Evolutionary conservation across 2,113 vertebrate species (phyloP).

Genomic region (Calypte anna): DNA sequence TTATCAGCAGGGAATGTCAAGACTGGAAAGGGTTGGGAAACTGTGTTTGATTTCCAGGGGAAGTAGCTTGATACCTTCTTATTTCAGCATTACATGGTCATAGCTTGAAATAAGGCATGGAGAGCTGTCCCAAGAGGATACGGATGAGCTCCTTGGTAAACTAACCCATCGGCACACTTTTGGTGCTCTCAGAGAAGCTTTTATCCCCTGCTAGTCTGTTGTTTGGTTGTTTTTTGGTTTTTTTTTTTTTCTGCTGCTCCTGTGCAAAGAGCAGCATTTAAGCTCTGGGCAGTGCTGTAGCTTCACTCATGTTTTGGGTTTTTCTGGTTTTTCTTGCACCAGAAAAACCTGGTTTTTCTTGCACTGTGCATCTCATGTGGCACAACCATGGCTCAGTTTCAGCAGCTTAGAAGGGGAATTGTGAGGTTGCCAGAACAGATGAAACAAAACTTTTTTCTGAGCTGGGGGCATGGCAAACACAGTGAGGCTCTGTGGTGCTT

Average conservation of each 20-base stretch:
- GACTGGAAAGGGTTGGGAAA: background rate
- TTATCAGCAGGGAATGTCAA: background rate
- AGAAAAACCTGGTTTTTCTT: background rate
- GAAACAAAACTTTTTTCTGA: constrained; percentile 40
- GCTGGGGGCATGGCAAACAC: background rate
- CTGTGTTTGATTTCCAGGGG: background rate
- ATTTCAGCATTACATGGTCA: background rate
- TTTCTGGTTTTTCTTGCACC: constrained; percentile 2
- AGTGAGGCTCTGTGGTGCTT: background rate
- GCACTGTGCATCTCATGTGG: constrained; percentile 24
- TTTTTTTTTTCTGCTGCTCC: background rate
- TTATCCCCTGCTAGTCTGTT: background rate
- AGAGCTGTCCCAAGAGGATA: background rate
- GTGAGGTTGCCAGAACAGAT: constrained; percentile 35
- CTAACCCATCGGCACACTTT: background rate
- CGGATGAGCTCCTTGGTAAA: background rate
- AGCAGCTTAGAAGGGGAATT: constrained; percentile 16
- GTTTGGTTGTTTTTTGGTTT: too few relatives aligned
- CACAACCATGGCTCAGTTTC: constrained; percentile 1
- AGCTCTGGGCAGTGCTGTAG: fast-evolving
- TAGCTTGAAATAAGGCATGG: background rate
- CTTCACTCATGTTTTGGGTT: background rate
- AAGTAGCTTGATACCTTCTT: background rate
- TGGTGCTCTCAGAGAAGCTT: background rate
- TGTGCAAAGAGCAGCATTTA: background rate